Base-by-base conservation (phyloP, 2,888 invertebrate species). In the Nomada flava region DNA sequence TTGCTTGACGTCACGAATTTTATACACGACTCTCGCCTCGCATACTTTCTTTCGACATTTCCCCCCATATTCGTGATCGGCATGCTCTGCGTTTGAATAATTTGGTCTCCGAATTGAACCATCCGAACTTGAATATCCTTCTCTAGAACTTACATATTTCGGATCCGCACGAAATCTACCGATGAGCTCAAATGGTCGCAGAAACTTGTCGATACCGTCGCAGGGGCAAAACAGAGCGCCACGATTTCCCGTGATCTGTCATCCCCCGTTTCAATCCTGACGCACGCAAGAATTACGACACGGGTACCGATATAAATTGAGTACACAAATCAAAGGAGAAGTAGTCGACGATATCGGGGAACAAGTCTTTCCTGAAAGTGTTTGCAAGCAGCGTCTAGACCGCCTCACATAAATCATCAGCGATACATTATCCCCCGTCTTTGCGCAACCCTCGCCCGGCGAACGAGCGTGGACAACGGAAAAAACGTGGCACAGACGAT, bases 1-100 rank as follows among this genome's bases (percentile, higher is more conserved):
- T 83, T 76, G 77, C 84, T 36, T 86, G 87, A 79, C 81, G 87
- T 84, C 81, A 85, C 74, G 76, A 62, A 63, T 73, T 75, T 84
- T 76, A 76, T 59, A 53, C 55, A 65, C 64, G 47, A 60, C 53
- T 74, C 64, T 68, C 74, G 52, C 53, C 53, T 76, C 64, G 64
- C 74, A 60, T 76, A 62, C 55, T 65, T 70, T n/a, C 26, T 11
- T 67, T 75, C 62, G 50, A 67, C 52, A 5, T 18, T 26, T 10
- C n/a, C 5, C 11, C 26, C 1, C 7, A 18, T 36, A 18, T n/a
- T 29, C 29, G 9, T 2, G 10, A 23, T 13, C 36, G 36, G 0
- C 36, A 0, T 5, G 0, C 7, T 7, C 36, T 7, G 47, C 47
- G 0, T 1, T 47, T 15, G 36, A 36, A 36, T n/a, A 2, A 53